Percentiles rank a stretch among this genome's conserved stretches.
Evolutionary conservation across 2,797 vertebrate genomes (phyloP).

Genomic region (Takifugu ocellatus): DNA sequence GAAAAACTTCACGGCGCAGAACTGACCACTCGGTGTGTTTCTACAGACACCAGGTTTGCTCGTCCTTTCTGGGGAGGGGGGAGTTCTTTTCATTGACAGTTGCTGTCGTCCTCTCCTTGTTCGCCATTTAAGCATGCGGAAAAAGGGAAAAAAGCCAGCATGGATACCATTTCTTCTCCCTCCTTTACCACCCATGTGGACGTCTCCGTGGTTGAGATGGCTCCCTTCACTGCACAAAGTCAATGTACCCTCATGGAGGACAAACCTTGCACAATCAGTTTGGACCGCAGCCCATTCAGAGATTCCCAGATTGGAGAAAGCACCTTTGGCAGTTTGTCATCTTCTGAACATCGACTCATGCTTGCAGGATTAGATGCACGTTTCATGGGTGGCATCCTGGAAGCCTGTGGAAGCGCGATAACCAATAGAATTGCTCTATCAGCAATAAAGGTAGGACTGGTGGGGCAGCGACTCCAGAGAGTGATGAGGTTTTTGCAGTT

Average conservation of each 20-base stretch:
- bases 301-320: slow-evolving; percentile 54
- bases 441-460: slow-evolving; percentile 14
- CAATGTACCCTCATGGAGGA: slow-evolving; percentile 73
- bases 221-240: slow-evolving; percentile 68
- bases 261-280: slow-evolving; percentile 59
- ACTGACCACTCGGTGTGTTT: slow-evolving; percentile 71
- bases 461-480: slow-evolving; percentile 10
- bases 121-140: slow-evolving; percentile 13
- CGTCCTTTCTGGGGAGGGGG: slow-evolving; percentile 5
- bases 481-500: slow-evolving; percentile 21
- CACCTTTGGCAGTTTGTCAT: slow-evolving; percentile 54
- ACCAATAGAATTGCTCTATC: slow-evolving; percentile 16
- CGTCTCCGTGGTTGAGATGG: slow-evolving; percentile 63
- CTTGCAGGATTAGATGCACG: slow-evolving; percentile 26
- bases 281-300: slow-evolving; percentile 53
- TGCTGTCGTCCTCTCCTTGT: slow-evolving; percentile 8
- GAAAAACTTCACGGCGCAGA: slow-evolving; percentile 63
- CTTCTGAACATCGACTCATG: slow-evolving; percentile 33
- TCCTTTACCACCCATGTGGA: slow-evolving; percentile 71
- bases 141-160: slow-evolving; percentile 16
- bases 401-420: slow-evolving; percentile 17
- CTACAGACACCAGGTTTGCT: slow-evolving; percentile 57
- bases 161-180: slow-evolving; percentile 34
- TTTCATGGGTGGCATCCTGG: slow-evolving; percentile 53
- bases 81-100: slow-evolving; percentile 2